Base-by-base conservation (phyloP, 2,888 invertebrate genomes). In the Sphaerophoria taeniata region DNA sequence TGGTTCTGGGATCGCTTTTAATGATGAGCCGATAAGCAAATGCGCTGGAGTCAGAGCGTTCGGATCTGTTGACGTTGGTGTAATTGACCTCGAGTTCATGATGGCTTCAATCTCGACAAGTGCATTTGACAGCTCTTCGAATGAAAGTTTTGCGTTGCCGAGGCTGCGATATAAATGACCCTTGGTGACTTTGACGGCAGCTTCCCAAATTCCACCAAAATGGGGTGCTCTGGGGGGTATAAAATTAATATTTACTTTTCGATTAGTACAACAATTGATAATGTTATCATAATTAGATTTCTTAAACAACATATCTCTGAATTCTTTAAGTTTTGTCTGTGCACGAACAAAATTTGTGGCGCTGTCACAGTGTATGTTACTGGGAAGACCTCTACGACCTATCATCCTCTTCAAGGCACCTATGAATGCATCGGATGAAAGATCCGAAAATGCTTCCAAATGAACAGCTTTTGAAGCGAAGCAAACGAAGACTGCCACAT, bases 1-100 rank as follows among this genome's bases (percentile, higher is more conserved):
- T 63, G 12, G 74, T 45, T 79, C 71, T 4, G 65, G 61, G 9
- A 82, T 45, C 5, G 76, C 51, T 33, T 74, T 84, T 3, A 84
- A 39, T 0, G 73, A 63, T 11, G 36, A 39, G 14, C 77, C 70
- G 16, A 70, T 70, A 2, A 70, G 34, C 1, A 47, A 16, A 56
- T 58, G 58, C 4, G 33, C 55, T 45, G 70, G 33, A 6, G 56
- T 55, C 1, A 70, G 31, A 24, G 11, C 70, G 43, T 43, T 43
- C n/a, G 58, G 45, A 33, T 70, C 34, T 7, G 33, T 4, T 3
- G 45, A 33, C 56, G 58, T 14, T 11, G 34, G 55, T 6, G 58
- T 58, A 3, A 70, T 47, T 4, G 56, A 56, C 31, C 56, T 45
- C 4, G 45, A 56, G 34, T 56, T 70, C 56, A 70, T 55, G 3